These are phyloP conservation scores for Patella caerulea DNA, from an alignment of 2,888 invertebrate genomes.

Conservation along the genomic window DNA sequence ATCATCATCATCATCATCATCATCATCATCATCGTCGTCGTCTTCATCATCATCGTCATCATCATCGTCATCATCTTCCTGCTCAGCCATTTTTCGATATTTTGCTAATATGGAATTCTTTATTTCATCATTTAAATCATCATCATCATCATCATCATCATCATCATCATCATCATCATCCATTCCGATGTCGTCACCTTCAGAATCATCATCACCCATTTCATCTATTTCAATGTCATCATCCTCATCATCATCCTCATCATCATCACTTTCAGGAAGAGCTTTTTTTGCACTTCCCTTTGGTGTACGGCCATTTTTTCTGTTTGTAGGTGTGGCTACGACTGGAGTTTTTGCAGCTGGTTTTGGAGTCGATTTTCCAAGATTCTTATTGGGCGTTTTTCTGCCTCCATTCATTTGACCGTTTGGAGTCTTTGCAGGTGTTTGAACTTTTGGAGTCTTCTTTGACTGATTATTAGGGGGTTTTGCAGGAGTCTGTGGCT, in stretches of 20 bases:
- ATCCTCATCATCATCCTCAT: slow-evolving; percentile 1
- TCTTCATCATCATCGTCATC: slow-evolving; percentile 30
- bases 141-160: slow-evolving; percentile 17
- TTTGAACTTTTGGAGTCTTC: slow-evolving; percentile 1
- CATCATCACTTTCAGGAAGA: background rate
- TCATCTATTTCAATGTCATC: background rate
- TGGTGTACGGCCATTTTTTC: no score
- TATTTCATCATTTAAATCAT: slow-evolving; percentile 11
- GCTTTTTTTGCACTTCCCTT: background rate
- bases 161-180: slow-evolving; percentile 21
- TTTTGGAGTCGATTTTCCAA: background rate
- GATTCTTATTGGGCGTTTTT: background rate
- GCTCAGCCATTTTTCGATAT: background rate
- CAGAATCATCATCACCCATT: slow-evolving; percentile 13
- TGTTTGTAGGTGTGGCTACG: no score
- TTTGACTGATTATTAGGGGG: background rate
- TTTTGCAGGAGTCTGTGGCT: slow-evolving; percentile 7
- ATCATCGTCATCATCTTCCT: slow-evolving; percentile 14
- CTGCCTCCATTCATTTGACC: background rate
- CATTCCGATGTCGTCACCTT: background rate
- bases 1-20: slow-evolving; percentile 26
- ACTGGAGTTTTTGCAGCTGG: background rate
- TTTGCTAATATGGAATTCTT: background rate
- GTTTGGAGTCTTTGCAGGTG: slow-evolving; percentile 1
- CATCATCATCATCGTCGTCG: slow-evolving; percentile 27